Evolutionary conservation across 1,140 invertebrate genomes (phyloP).

Genomic region (Procambarus clarkii): DNA sequence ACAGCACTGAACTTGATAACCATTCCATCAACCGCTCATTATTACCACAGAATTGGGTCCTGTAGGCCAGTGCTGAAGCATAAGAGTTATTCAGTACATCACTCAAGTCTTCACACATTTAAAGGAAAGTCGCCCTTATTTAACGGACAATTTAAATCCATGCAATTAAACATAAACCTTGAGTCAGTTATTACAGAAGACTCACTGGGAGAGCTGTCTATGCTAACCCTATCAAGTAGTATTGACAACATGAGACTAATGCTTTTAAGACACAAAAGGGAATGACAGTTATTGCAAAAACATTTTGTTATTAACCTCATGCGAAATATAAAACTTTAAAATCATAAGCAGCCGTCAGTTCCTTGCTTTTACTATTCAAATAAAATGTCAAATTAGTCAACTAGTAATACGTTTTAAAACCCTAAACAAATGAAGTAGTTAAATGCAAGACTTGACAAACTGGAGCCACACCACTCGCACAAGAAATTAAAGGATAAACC

Average conservation of each 20-base stretch:
- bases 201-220: no score
- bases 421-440: not conserved
- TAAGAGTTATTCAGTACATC: no score
- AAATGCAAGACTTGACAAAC: not conserved
- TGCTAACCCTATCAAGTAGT: not conserved
- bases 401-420: not conserved
- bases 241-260: not conserved
- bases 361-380: not conserved
- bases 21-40: no score
- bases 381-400: not conserved
- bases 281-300: not conserved
- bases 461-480: not conserved
- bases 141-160: no score
- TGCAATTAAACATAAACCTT: no score
- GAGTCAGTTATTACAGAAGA: no score
- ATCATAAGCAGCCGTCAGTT: not conserved
- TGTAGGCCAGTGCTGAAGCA: no score
- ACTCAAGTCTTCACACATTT: no score
- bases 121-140: no score
- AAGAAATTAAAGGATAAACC: not conserved
- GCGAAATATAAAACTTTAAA: not conserved
- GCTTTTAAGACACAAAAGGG: not conserved
- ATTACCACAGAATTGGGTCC: no score
- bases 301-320: not conserved
- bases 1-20: no score